Evolutionary conservation across 2,797 vertebrate genomes (phyloP).

Genomic region (Acrossocheilus fasciatus): DNA sequence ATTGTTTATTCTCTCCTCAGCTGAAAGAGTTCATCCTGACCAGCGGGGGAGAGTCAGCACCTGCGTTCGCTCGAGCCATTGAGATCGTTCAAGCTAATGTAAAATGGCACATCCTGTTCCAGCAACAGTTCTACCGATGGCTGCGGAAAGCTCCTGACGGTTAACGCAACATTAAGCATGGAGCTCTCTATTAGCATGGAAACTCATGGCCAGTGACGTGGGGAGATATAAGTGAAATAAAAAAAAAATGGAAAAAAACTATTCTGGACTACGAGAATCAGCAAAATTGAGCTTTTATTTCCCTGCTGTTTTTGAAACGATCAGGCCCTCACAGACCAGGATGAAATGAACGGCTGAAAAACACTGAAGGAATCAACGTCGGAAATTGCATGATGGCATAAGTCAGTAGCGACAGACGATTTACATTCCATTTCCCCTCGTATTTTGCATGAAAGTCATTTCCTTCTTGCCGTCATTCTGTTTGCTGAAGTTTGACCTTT

Average conservation of each 20-base stretch:
- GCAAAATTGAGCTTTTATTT: slow-evolving; percentile 65
- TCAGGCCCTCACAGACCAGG: slow-evolving; percentile 49
- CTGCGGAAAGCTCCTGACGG: slow-evolving; percentile 78
- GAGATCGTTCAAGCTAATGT: slow-evolving; percentile 96
- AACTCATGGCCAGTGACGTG: slow-evolving; percentile 51
- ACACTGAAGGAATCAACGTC: slow-evolving; percentile 20
- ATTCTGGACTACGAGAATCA: slow-evolving; percentile 38
- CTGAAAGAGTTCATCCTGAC: slow-evolving; percentile 92
- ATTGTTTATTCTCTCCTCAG: slow-evolving; percentile 68
- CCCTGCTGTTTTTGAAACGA: slow-evolving; percentile 53
- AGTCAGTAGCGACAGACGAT: slow-evolving; percentile 65
- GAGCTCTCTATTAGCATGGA: slow-evolving; percentile 56
- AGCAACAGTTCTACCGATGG: slow-evolving; percentile 94
- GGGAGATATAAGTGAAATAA: slow-evolving; percentile 25
- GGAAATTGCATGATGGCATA: slow-evolving; percentile 82
- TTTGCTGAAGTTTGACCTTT: slow-evolving; percentile 75
- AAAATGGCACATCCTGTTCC: slow-evolving; percentile 90
- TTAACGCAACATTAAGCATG: slow-evolving; percentile 62
- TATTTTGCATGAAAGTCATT: slow-evolving; percentile 81
- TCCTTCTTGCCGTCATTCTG: slow-evolving; percentile 79
- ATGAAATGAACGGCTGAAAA: slow-evolving; percentile 38
- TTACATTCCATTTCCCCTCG: slow-evolving; percentile 67
- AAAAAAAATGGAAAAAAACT: slow-evolving; percentile 32
- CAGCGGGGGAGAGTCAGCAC: slow-evolving; percentile 83
- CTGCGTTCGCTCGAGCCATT: slow-evolving; percentile 87